phyloP scores from a whole-genome alignment of 1,140 invertebrate species.

The Drosophila nasuta region DNA sequence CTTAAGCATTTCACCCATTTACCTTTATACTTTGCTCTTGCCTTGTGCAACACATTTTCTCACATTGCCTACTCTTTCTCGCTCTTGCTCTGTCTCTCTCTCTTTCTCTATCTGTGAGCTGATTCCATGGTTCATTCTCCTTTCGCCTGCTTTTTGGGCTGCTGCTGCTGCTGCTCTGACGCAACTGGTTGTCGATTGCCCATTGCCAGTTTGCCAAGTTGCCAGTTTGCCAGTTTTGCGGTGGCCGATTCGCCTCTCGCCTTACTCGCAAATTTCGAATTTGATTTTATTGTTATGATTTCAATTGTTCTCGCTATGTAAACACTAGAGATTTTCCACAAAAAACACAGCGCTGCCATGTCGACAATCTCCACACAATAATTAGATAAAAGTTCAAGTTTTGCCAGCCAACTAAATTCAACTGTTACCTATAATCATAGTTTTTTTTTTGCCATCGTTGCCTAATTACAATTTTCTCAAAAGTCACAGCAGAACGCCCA shows the following conservation, averaged over 20 bases:
- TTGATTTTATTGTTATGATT: constrained; percentile 82
- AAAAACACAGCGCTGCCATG: constrained; percentile 39
- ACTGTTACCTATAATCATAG: background rate
- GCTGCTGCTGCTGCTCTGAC: constrained; percentile 39
- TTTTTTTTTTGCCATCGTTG: background rate
- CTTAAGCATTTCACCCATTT: constrained; percentile 81
- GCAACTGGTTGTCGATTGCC: constrained; percentile 77
- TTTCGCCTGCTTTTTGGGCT: constrained; percentile 13
- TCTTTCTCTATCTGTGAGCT: constrained; percentile 1
- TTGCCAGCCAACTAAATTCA: background rate
- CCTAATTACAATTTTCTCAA: constrained; percentile 33
- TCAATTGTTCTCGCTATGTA: constrained; percentile 75
- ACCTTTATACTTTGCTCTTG: constrained; percentile 53
- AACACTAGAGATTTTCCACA: constrained; percentile 71
- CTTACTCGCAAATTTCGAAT: constrained; percentile 73
- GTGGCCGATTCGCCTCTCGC: constrained; percentile 15
- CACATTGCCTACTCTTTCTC: constrained; percentile 50
- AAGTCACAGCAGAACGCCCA: constrained; percentile 62
- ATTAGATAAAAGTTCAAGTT: constrained; percentile 5
- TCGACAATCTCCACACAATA: constrained; percentile 38
- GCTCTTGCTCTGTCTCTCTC: background rate
- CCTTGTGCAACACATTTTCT: constrained; percentile 69
- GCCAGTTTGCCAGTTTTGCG: constrained; percentile 17
- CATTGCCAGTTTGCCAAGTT: constrained; percentile 36
- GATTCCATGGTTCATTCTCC: constrained; percentile 14